These are phyloP conservation scores for Perdix hodgsoniae DNA, from an alignment of 2,797 vertebrate species.

Conservation along the genomic window DNA sequence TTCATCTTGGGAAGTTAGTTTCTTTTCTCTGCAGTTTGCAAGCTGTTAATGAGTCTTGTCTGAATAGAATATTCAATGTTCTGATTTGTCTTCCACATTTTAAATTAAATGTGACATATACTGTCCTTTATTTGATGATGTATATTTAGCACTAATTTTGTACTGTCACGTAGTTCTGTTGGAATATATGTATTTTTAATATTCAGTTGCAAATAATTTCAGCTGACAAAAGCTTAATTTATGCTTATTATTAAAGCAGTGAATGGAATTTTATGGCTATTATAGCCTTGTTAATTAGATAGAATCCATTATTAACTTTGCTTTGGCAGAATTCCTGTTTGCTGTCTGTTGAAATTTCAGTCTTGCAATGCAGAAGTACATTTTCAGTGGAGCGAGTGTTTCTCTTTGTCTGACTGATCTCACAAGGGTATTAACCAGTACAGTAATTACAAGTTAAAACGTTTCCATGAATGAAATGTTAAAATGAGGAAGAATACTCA, in stretches of 20 bases:
- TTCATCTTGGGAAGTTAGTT: conserved; percentile 13
- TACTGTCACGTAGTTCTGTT: neutral
- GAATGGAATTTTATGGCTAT: neutral
- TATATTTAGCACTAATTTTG: neutral
- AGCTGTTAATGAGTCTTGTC: neutral
- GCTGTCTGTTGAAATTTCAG: neutral
- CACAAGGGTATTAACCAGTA: neutral
- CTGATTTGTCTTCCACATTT: neutral
- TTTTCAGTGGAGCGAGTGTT: neutral
- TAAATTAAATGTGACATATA: neutral
- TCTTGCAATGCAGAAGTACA: neutral
- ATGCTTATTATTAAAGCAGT: neutral
- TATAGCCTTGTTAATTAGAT: neutral
- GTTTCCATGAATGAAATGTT: neutral
- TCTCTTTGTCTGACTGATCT: neutral
- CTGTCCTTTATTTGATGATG: neutral
- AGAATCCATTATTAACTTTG: neutral
- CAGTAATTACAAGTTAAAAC: neutral
- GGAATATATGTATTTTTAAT: neutral
- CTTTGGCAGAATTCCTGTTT: neutral
- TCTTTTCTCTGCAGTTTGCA: conserved; percentile 16
- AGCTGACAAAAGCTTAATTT: neutral
- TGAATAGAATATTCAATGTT: neutral
- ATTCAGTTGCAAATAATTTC: neutral
- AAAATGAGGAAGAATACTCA: neutral